Percentiles rank a stretch among this genome's conserved stretches.
phyloP scores from a whole-genome alignment of 2,888 invertebrate species.

The Autographa pulchrina region DNA sequence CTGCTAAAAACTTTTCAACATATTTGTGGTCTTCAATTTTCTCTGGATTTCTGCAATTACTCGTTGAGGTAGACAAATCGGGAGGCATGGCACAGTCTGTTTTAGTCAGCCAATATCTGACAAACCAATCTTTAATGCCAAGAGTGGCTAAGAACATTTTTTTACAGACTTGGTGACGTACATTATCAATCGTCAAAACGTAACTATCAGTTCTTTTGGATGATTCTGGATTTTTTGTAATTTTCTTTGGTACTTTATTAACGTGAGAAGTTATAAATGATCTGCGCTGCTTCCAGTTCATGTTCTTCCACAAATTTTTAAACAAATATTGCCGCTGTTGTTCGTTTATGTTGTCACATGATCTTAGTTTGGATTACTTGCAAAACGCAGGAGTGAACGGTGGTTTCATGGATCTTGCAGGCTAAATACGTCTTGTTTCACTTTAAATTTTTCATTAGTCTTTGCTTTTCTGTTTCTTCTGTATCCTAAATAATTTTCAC shows the following conservation, averaged over 20 bases:
- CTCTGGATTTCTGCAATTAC: constrained; percentile 38
- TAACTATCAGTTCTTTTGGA: constrained; percentile 49
- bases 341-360: constrained; percentile 53
- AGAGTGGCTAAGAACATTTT: constrained; percentile 49
- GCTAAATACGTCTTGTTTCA: constrained; percentile 29
- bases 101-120: constrained; percentile 51
- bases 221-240: constrained; percentile 47
- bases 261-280: constrained; percentile 48
- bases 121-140: constrained; percentile 48
- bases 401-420: constrained; percentile 47
- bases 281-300: constrained; percentile 53
- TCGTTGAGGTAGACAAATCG: constrained; percentile 31
- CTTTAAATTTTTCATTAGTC: not conserved
- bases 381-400: constrained; percentile 51
- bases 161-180: constrained; percentile 54
- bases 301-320: constrained; percentile 48
- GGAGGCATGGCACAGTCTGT: constrained; percentile 51
- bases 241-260: constrained; percentile 39
- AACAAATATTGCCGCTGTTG: constrained; percentile 42
- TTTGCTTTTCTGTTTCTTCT: constrained; percentile 50
- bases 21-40: constrained; percentile 52
- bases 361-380: constrained; percentile 52
- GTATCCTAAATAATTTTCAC: constrained; percentile 46
- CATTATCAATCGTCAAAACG: constrained; percentile 50
- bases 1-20: constrained; percentile 46